Evolutionary conservation across 2,888 invertebrate species (phyloP), one percentile per base, ranked within the genome.

Genomic region (Stomorhina lunata): DNA sequence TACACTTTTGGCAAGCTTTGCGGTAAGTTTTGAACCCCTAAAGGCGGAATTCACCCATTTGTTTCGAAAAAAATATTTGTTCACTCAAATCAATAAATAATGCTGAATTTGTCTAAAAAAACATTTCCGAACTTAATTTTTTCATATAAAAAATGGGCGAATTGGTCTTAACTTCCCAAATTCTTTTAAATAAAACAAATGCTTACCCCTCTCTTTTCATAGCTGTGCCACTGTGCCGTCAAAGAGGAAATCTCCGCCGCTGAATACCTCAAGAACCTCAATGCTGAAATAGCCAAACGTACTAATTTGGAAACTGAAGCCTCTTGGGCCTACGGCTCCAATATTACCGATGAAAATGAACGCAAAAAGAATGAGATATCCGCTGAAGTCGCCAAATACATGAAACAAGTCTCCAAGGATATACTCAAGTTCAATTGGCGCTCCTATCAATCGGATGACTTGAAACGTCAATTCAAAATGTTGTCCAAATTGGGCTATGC

Each of bases 301-400:
- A 92, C 92, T 81, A 94, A 95, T 87, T 91, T 92, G n/a, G 93
- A 92, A 4, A 92, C 93, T 0, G 85, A 93, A 2, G 94, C 95
- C 0, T 93, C 94, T 2, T 96, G 96, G 96, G 93, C 92, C 0
- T 96, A 96, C 88, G 94, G 94, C 0, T 94, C 95, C 0, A 95
- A 96, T 88, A 93, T 96, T 48, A 96, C 95, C 0, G 94, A 95
- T 66, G 93, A 93, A 75, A 96, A 95, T 90, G 92, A 95, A 69
- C 92, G 93, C 34, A 86, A 86, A 12, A 91, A 92, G 88, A 90
- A 88, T 75, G 89, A 91, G 61, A 81, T 89, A 0, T 85, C 90
- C 1, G 88, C 89, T 0, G 89, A 90, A 27, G 69, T 87, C 69
- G 91, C 91, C 9, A 89, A 89, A 69, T 90, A 86, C 77, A 81